A percentile compares a stretch with the other conserved stretches of the same genome.
These are phyloP conservation scores for Leptodactylus fallax DNA, from an alignment of 2,797 vertebrate genomes.

Conservation along the genomic window DNA sequence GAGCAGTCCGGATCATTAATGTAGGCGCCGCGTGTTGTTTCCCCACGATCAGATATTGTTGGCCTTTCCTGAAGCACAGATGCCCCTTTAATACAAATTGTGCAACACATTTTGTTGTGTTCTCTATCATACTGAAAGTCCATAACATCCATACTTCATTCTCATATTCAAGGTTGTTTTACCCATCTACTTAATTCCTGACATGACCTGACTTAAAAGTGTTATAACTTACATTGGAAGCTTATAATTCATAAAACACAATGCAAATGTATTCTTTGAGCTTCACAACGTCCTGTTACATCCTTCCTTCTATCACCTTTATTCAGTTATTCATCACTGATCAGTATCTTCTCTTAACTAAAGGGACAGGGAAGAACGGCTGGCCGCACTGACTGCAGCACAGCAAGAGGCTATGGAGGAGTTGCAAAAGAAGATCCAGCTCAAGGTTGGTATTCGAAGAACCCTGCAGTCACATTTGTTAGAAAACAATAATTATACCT, in stretches of 20 bases:
- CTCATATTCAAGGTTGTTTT: not conserved
- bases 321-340: slow-evolving; percentile 17
- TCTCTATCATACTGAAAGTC: not conserved
- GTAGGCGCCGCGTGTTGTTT: too few species aligned
- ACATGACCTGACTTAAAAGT: not conserved
- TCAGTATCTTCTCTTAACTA: slow-evolving; percentile 23
- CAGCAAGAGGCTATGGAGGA: slow-evolving; percentile 99
- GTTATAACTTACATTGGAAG: not conserved
- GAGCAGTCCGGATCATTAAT: too few species aligned
- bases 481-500: slow-evolving; percentile 3
- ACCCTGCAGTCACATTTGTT: not conserved
- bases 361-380: slow-evolving; percentile 93
- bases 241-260: slow-evolving; percentile 15
- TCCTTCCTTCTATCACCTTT: not conserved
- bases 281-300: not conserved
- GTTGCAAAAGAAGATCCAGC: slow-evolving; percentile 98
- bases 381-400: slow-evolving; percentile 95
- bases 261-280: not conserved
- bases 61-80: not conserved
- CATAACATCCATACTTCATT: not conserved
- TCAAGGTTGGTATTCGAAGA: slow-evolving; percentile 80
- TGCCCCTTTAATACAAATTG: not conserved
- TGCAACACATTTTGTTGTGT: not conserved
- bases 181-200: not conserved
- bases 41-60: too few species aligned